A percentile compares a stretch with the other conserved stretches of the same genome.
Conservation (phyloP, 2,797 vertebrate genomes). For the Esox masquinongy region DNA sequence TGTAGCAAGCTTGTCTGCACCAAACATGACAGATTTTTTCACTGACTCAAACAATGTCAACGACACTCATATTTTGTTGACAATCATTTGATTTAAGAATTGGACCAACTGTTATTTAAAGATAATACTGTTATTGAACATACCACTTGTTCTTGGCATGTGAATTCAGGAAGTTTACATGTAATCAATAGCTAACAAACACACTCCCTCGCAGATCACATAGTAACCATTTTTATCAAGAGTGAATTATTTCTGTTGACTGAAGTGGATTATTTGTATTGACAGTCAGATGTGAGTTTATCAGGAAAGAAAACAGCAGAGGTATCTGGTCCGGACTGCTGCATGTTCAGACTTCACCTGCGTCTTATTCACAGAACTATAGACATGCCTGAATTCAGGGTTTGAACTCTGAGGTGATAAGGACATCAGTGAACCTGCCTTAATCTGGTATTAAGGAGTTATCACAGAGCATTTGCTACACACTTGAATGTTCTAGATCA, state of each 20-base stretch:
- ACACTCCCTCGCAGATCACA: not conserved
- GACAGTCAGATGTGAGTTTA: not conserved
- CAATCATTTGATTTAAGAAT: not conserved
- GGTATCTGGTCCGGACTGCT: not conserved
- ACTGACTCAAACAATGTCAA: not conserved
- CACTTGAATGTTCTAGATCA: too few species aligned
- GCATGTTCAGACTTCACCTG: not conserved
- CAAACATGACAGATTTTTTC: not conserved
- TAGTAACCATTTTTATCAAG: not conserved
- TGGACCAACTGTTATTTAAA: not conserved
- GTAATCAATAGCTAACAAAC: not conserved
- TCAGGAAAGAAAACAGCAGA: not conserved
- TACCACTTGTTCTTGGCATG: not conserved
- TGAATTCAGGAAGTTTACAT: not conserved
- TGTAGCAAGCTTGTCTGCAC: not conserved
- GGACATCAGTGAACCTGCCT: not conserved
- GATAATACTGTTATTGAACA: not conserved
- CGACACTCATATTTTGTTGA: not conserved
- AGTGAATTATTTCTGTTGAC: not conserved
- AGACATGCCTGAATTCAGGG: not conserved
- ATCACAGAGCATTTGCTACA: too few species aligned
- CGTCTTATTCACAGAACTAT: not conserved
- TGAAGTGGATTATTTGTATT: not conserved
- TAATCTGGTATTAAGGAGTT: not conserved
- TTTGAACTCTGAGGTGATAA: not conserved